Evolutionary conservation across 1,140 invertebrate genomes (phyloP).

Genomic region (Lepidurus packardi): DNA sequence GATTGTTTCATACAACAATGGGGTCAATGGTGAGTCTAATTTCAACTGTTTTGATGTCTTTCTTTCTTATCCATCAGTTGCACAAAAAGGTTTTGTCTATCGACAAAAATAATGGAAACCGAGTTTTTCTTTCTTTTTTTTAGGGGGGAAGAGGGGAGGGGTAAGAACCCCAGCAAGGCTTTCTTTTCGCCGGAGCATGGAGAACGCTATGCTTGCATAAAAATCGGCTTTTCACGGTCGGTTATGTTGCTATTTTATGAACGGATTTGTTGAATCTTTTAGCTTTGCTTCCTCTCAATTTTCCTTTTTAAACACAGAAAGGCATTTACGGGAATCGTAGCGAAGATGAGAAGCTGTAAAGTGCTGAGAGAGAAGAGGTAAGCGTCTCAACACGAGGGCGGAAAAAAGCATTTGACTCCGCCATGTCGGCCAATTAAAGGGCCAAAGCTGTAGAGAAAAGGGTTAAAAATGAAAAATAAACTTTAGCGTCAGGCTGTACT

Average conservation of each 20-base stretch:
- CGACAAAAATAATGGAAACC: background rate
- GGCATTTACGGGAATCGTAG: background rate
- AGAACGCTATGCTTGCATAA: background rate
- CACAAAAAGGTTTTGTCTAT: background rate
- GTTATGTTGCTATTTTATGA: slow-evolving; percentile 2
- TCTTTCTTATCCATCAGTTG: background rate
- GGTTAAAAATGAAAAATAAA: background rate
- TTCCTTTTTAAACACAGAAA: background rate
- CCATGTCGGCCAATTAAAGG: background rate
- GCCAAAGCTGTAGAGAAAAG: background rate
- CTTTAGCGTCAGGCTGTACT: background rate
- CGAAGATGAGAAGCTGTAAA: background rate
- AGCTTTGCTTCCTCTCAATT: background rate
- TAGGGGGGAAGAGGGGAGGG: no score
- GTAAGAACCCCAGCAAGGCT: background rate
- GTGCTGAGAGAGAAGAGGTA: background rate
- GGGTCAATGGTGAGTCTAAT: no score
- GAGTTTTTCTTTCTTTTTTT: no score
- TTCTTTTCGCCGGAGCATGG: background rate
- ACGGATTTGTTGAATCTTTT: background rate
- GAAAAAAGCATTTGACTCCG: background rate
- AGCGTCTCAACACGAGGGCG: background rate
- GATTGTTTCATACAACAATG: no score
- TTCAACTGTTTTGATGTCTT: background rate
- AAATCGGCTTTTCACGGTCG: slow-evolving; percentile 1